Evolutionary conservation across 2,113 vertebrate genomes (phyloP), one percentile per base, ranked within the genome.

Genomic region (Panurus biarmicus): DNA sequence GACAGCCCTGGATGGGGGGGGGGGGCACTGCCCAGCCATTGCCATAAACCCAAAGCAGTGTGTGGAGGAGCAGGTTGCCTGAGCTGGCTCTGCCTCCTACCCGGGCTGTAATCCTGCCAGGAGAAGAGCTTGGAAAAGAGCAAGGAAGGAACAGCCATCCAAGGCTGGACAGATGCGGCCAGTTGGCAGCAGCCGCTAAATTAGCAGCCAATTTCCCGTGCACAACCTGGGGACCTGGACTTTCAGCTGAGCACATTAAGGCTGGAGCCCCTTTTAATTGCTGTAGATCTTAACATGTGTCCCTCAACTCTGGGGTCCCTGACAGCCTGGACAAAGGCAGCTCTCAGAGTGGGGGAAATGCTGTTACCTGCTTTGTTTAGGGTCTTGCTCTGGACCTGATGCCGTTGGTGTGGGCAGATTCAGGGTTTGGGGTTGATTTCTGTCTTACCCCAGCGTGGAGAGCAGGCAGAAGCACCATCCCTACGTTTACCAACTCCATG

Each of bases 171-270:
- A 95, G 94, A 94, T 95, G 95, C 70, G 13, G 91, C 36, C 42
- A 42, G 80, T 82, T 96, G 95, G 96, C 91, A 94, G 48, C 91
- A 75, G 76, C 45, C n/a, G 1, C 89, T 94, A 19, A 87, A 95
- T 92, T 85, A 81, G 45, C 89, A 70, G 96, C 87, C 94, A 89
- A 89, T 92, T 95, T 92, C 89, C 91, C 21, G 14, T 29, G 5
- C 22, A 81, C 71, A 87, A 91, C 93, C 84, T 85, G 84, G 94
- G 95, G 87, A 95, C 74, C 42, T 4, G 45, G 29, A 77, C 77
- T 82, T 92, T 94, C 89, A 94, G 78, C 91, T 95, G 96, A 91
- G 89, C 89, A 76, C 77, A 82, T 79, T 79, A 89, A 76, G 78
- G 78, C 71, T 82, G 62, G 81, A 73, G 77, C 29, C 77, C 76